Evolutionary conservation across 1,140 invertebrate species (phyloP), one percentile per base, ranked within the genome.

Genomic region (Phymorhynchus buccinoides): DNA sequence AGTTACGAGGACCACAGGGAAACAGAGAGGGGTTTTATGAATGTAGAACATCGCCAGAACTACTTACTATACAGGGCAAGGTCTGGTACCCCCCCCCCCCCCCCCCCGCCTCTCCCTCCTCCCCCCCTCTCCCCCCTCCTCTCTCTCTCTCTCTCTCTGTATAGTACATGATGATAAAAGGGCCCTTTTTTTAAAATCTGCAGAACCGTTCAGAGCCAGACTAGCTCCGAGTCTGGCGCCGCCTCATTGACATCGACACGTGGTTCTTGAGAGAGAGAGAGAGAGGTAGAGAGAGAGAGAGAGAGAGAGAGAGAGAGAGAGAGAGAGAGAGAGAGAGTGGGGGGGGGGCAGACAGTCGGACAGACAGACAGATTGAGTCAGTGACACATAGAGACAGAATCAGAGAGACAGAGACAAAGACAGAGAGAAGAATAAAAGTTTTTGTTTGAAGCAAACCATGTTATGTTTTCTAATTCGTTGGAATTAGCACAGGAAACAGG

Each of bases 211-310:
- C 56, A 62, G 56, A 62, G 18, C 22, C n/a, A 27, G 56, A 27
- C 56, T 18, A 27, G 56, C 56, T 27, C 56, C 22, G 22, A 27
- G 56, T 62, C 56, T 18, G 56, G 56, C 56, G n/a, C 56, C 56
- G 56, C 56, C 56, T 22, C 56, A 62, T 62, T 62, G 56, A 62
- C 56, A 62, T 62, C 56, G 56, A 62, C 56, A 62, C 56, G 56
- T 62, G 56, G 18, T 62, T 62, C 14, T 62, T 56, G 79, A 6
- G n/a, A 52, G 44, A 7, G n/a, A 39, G 27, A 30, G 44, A 35
- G 39, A 27, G 37, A 56, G 48, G 62, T 4, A 56, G 37, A 80
- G 44, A 80, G 79, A 56, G 79, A 22, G 79, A 12, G 44, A 14
- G 44, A n/a, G 79, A 14, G 79, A 3, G 78, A 16, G 78, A 1